A percentile compares a stretch with the other conserved stretches of the same genome.
Evolutionary conservation across 2,797 vertebrate genomes (phyloP).

Genomic region (Taeniopygia guttata): DNA sequence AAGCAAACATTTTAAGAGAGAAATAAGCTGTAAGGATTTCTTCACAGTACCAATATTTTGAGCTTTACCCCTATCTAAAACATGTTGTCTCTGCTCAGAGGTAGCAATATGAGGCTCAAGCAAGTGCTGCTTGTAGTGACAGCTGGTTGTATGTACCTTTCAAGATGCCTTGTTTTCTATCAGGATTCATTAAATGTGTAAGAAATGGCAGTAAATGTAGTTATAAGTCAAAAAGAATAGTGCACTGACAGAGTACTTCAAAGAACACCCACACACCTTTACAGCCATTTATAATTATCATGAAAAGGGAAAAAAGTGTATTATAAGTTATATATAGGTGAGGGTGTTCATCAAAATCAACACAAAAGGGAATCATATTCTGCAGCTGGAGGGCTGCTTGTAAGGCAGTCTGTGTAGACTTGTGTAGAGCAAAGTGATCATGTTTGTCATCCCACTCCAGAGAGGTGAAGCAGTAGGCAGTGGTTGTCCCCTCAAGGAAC

Average conservation of each 20-base stretch:
- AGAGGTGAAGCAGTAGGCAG: background rate
- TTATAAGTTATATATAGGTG: background rate
- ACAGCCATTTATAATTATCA: background rate
- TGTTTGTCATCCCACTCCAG: background rate
- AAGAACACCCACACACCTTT: background rate
- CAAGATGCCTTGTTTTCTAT: background rate
- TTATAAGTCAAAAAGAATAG: background rate
- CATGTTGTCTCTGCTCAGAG: background rate
- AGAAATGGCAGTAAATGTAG: background rate
- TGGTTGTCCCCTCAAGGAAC: background rate
- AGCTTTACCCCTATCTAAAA: background rate
- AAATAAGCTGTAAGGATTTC: background rate
- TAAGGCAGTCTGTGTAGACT: background rate
- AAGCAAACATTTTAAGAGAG: background rate
- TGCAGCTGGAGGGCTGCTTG: background rate
- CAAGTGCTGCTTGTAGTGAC: background rate
- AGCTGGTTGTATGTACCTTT: fast-evolving
- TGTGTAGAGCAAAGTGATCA: background rate
- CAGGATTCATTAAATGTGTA: background rate
- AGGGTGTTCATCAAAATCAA: background rate
- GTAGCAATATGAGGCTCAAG: background rate
- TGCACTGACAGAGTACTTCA: background rate
- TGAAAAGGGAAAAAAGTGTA: background rate
- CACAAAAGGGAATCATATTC: background rate
- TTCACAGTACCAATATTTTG: background rate